phyloP scores from a whole-genome alignment of 1,140 invertebrate species.

The Melitaea cinxia region DNA sequence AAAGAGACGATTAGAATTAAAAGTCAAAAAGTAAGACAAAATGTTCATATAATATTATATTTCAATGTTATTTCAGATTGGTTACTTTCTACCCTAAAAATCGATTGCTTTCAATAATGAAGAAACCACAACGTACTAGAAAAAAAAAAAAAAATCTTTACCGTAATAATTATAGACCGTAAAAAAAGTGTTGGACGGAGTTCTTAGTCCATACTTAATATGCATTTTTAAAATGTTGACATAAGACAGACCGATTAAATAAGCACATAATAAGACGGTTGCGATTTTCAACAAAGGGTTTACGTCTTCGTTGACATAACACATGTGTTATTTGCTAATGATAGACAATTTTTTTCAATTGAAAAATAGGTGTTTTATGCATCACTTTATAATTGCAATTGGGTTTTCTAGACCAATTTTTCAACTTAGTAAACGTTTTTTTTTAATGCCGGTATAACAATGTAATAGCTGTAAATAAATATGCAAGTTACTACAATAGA shows the following conservation, averaged over 20 bases:
- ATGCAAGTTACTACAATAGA: too few relatives aligned
- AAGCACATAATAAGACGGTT: constrained; percentile 30
- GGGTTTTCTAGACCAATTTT: too few relatives aligned
- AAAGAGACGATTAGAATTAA: too few relatives aligned
- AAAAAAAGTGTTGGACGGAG: neutral
- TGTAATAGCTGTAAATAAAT: too few relatives aligned
- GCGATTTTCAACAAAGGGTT: constrained; percentile 29
- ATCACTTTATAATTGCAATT: too few relatives aligned
- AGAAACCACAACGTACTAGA: neutral
- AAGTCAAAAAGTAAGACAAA: too few relatives aligned
- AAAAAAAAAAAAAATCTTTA: neutral
- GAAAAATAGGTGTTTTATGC: constrained; percentile 24
- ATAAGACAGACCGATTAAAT: constrained; percentile 37
- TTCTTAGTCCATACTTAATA: constrained; percentile 3
- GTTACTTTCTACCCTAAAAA: neutral
- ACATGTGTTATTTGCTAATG: constrained; percentile 31
- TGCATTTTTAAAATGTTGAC: constrained; percentile 43
- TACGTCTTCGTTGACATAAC: constrained; percentile 39
- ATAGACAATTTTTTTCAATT: constrained; percentile 37
- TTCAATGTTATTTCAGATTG: too few relatives aligned
- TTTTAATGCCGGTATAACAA: too few relatives aligned
- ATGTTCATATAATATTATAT: too few relatives aligned
- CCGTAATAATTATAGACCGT: neutral
- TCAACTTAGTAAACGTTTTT: too few relatives aligned
- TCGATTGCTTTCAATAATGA: neutral